phyloP scores from a whole-genome alignment of 2,113 vertebrate species.

The Callocephalon fimbriatum region DNA sequence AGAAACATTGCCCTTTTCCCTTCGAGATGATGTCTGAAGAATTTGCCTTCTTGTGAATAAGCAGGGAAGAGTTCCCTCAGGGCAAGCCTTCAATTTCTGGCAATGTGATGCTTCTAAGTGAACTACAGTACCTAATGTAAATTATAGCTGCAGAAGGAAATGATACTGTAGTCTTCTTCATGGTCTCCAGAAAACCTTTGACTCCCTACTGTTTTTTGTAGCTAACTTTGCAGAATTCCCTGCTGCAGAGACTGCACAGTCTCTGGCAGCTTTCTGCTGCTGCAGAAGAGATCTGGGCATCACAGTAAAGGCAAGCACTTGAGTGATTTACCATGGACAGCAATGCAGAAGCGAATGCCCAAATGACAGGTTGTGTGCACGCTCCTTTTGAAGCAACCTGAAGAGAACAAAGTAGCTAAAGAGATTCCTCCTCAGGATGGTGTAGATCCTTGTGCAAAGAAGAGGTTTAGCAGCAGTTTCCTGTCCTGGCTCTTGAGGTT shows the following conservation, averaged over 20 bases:
- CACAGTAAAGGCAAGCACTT: not conserved
- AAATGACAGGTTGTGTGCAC: fast-evolving
- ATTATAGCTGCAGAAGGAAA: not conserved
- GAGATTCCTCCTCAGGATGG: too few relatives aligned
- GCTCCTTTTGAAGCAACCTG: not conserved
- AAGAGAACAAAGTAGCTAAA: not conserved
- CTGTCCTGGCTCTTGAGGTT: too few relatives aligned
- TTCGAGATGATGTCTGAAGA: not conserved
- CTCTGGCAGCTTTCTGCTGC: not conserved
- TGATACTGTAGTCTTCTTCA: not conserved
- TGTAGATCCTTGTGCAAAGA: too few relatives aligned
- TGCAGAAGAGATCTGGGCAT: not conserved
- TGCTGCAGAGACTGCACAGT: not conserved
- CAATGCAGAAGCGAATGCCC: not conserved
- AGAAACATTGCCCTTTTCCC: not conserved
- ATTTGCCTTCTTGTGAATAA: not conserved
- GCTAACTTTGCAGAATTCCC: not conserved
- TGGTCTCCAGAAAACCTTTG: not conserved
- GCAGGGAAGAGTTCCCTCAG: not conserved
- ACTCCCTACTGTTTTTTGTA: not conserved
- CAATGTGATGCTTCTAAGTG: not conserved
- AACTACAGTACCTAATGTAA: not conserved
- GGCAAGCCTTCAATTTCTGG: not conserved
- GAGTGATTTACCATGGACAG: not conserved
- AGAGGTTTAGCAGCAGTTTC: too few relatives aligned